Base-by-base conservation (phyloP, 2,888 invertebrate genomes). In the Tribolium freemani region DNA sequence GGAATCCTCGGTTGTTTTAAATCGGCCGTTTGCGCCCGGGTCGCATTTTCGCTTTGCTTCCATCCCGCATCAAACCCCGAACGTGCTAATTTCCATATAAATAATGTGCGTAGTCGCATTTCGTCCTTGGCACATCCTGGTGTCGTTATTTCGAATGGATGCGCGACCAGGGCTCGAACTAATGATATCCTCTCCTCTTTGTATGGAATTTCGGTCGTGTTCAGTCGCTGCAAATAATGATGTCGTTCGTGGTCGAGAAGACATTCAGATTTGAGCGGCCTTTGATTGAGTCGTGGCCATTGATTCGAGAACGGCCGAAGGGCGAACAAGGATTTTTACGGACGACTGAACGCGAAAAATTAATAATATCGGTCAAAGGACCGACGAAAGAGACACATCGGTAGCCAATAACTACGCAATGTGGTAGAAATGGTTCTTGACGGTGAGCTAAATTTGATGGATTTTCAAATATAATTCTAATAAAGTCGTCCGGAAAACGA, bases 211-310 rank as follows among this genome's bases (percentile, higher is more conserved):
- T 73, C 73, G 44, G 64, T 51, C 53, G 64, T 72, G 73, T 66
- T 70, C 73, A 70, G 13, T 73, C 66, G 48, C 58, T 66, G 73
- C 64, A 70, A 73, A 70, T 73, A 73, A 73, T 73, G 69, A 73
- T 70, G 69, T 73, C 69, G 73, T 60, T 73, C 69, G 73, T 60
- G 63, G 69, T 69, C 64, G 69, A 72, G 57, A 53, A 45, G 72
- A 63, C 58, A 69, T 72, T 58, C 57, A 71, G 71, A 71, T 71
- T 71, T 53, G 63, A 68, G 57, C 66, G 16, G 54, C 66, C 66
- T 71, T 74, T 74, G 73, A 77, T 77, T 77, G 74, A 77, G 71
- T 69, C 72, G 72, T 73, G 71, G 73, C 60, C 72, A 69, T 51
- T 71, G 74, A 74, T 74, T 74, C 67, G 66, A 64, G 60, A 76